phyloP scores from a whole-genome alignment of 2,797 vertebrate species.

The Cossypha caffra region DNA sequence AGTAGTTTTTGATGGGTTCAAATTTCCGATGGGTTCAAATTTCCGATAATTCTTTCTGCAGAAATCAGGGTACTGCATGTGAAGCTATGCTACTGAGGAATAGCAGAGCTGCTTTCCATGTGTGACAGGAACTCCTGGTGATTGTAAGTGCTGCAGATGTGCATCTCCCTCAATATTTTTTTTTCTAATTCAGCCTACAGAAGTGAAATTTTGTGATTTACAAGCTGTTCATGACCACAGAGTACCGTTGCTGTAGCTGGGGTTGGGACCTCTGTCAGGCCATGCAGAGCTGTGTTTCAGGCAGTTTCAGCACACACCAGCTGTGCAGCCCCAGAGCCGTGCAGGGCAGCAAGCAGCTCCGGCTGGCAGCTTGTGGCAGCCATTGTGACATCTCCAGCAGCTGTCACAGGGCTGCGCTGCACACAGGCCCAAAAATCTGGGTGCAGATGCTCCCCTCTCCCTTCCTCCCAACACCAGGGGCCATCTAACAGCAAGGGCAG shows the following conservation, averaged over 20 bases:
- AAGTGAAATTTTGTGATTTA: background rate
- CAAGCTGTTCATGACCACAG: background rate
- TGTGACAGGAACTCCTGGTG: background rate
- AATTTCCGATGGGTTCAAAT: background rate
- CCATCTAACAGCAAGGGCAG: background rate
- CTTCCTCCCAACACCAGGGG: background rate
- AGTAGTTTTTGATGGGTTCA: background rate
- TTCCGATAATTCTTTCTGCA: background rate
- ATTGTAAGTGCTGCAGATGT: background rate
- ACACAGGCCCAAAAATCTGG: background rate
- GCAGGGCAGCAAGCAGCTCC: fast-evolving
- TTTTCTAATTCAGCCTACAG: background rate
- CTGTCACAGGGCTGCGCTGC: background rate
- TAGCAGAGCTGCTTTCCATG: background rate
- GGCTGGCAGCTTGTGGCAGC: background rate
- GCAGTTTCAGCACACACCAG: background rate
- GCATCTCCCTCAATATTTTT: background rate
- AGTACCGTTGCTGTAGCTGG: background rate
- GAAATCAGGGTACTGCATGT: background rate
- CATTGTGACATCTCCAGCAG: fast-evolving
- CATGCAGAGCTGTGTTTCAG: background rate
- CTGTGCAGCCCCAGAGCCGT: background rate
- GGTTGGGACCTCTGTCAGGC: background rate
- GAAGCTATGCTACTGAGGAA: background rate
- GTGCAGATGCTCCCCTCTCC: background rate